phyloP scores from a whole-genome alignment of 2,797 vertebrate species.

The Lacerta agilis region DNA sequence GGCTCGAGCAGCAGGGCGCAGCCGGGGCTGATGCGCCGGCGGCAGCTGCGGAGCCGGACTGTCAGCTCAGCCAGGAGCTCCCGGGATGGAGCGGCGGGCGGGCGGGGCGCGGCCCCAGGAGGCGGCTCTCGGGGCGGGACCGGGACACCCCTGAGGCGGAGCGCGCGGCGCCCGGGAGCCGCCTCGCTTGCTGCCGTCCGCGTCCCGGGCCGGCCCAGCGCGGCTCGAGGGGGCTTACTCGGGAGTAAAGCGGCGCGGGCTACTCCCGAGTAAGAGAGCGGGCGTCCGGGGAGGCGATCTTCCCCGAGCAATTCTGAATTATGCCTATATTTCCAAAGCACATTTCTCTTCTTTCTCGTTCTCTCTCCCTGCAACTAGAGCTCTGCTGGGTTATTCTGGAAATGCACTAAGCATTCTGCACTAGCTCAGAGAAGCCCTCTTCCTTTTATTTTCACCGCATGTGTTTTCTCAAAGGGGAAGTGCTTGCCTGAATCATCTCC shows the following conservation, averaged over 20 bases:
- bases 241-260: background rate
- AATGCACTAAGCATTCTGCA: background rate
- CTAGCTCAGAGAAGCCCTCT: background rate
- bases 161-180: conserved; percentile 6
- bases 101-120: conserved; percentile 71
- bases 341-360: background rate
- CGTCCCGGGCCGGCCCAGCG: background rate
- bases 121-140: conserved; percentile 72
- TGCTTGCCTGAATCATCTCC: background rate
- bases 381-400: background rate
- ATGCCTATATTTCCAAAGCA: background rate
- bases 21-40: conserved; percentile 68
- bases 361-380: too few species aligned
- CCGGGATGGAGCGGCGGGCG: conserved; percentile 64
- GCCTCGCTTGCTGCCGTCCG: conserved; percentile 12
- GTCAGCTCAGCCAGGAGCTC: conserved; percentile 72
- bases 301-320: too few species aligned
- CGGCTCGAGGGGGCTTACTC: background rate
- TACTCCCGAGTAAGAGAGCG: background rate
- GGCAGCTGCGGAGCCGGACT: conserved; percentile 69
- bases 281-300: too few species aligned
- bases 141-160: conserved; percentile 78
- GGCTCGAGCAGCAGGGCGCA: conserved; percentile 56
- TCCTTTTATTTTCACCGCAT: background rate
- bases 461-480: background rate